Base-by-base conservation (phyloP, 2,888 invertebrate species). In the Volucella zonaria region DNA sequence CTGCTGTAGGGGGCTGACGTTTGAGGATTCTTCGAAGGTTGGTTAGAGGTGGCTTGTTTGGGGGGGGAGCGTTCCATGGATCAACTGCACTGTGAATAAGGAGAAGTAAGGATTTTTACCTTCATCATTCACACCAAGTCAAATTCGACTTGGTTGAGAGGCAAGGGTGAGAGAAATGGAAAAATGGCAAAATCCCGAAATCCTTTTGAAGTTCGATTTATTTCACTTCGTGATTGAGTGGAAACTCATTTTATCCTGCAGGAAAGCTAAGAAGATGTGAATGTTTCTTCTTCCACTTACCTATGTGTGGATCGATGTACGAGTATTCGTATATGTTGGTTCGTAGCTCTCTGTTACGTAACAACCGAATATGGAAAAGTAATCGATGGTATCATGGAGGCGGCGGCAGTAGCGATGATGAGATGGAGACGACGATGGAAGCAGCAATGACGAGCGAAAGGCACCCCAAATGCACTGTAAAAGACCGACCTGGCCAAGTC, bases 121-220 rank as follows among this genome's bases (percentile, higher is more conserved):
- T 66, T 61, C 68, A 40, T 68, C 52, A 66, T 47, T 14, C 42
- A 15, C 10, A 62, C 43, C 49, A 18, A 23, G 42, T 6, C 10
- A 58, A 54, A 64, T 14, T n/a, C 1, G 23, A 47, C n/a, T 31
- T 10, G 10, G 8, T 11, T 18, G 47, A 67, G 23, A 15, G n/a
- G 23, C 15, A 62, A 12, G 23, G 59, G 61, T 43, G n/a, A n/a
- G 23, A 43, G 56, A 81, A 76, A 80, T 71, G 75, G 70, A 59
- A 80, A 80, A 85, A 85, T 77, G 73, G 81, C 81, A 73, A 85
- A 85, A 85, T 85, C 85, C 81, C 76, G 68, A 85, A 85, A 85
- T 81, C 85, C 85, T 77, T 85, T 85, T 85, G 85, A 85, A 85
- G 85, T 85, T 85, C 85, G 81, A 85, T 85, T 85, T 85, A 85